Conservation (phyloP, 2,797 vertebrate species). For the Vespertilio murinus region DNA sequence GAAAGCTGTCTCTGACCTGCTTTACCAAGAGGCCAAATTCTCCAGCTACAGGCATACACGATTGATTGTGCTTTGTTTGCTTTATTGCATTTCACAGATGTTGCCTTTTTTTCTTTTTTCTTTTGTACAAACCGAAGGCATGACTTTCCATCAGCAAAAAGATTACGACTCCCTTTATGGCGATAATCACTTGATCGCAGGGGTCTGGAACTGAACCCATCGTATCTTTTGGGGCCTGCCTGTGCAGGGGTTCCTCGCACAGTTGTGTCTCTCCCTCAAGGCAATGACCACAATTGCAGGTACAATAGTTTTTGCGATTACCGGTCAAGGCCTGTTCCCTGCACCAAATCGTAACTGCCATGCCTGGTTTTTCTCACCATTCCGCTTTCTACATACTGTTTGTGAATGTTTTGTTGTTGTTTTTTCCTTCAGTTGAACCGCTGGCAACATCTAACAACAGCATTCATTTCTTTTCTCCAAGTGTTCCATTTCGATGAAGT, state of each 20-base stretch:
- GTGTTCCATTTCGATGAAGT: constrained; percentile 10
- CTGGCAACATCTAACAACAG: neutral
- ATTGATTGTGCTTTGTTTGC: neutral
- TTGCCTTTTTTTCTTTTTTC: neutral
- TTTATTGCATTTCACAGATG: neutral
- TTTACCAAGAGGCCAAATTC: neutral
- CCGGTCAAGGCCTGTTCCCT: neutral
- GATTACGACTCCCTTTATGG: neutral
- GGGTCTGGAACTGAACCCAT: neutral
- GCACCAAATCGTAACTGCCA: neutral
- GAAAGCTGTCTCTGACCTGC: neutral
- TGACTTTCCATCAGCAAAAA: neutral
- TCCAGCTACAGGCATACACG: too few species aligned
- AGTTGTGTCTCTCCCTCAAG: neutral
- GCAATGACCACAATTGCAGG: neutral
- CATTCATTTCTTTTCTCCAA: neutral
- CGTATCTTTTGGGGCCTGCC: neutral
- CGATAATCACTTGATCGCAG: neutral
- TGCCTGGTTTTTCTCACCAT: neutral
- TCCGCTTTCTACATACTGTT: neutral
- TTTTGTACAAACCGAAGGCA: neutral
- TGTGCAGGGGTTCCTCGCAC: too few species aligned
- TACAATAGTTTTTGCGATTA: neutral
- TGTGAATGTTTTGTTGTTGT: neutral
- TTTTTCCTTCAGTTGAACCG: neutral